A percentile compares a stretch with the other conserved stretches of the same genome.
These are phyloP conservation scores for Drosophila kambysellisi DNA, from an alignment of 2,888 invertebrate species.

Conservation along the genomic window DNA sequence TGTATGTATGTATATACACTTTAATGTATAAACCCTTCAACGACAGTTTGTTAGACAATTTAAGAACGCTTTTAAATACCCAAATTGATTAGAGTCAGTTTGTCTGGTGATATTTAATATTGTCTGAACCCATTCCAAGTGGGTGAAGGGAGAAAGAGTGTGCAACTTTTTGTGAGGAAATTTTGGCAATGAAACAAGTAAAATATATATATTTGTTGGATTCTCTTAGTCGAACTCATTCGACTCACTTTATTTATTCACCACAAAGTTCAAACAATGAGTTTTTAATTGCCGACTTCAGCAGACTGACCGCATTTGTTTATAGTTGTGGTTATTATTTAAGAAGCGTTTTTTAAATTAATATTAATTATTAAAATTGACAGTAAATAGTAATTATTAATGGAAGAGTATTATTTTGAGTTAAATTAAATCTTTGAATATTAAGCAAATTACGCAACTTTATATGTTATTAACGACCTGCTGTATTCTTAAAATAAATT, in stretches of 20 bases:
- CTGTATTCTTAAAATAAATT: constrained; percentile 5
- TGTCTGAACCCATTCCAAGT: background rate
- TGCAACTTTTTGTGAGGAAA: background rate
- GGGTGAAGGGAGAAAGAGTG: background rate
- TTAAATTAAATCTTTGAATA: background rate
- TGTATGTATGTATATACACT: fast-evolving
- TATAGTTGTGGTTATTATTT: background rate
- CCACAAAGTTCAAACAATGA: fast-evolving
- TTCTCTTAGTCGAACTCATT: background rate
- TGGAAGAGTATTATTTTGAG: background rate
- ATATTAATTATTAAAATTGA: background rate
- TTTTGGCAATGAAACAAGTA: background rate
- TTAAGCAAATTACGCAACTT: background rate
- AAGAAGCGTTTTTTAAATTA: background rate
- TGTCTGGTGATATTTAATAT: background rate
- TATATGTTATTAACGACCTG: background rate
- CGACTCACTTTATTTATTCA: background rate
- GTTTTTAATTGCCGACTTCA: background rate
- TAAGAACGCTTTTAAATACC: background rate
- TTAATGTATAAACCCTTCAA: background rate
- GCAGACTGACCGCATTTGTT: background rate
- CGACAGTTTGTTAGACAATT: background rate
- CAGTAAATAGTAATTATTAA: background rate
- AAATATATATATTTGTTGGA: background rate
- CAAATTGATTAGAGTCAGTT: background rate